These are phyloP conservation scores for Drosophila sturtevanti DNA, from an alignment of 1,140 invertebrate species.

Conservation along the genomic window DNA sequence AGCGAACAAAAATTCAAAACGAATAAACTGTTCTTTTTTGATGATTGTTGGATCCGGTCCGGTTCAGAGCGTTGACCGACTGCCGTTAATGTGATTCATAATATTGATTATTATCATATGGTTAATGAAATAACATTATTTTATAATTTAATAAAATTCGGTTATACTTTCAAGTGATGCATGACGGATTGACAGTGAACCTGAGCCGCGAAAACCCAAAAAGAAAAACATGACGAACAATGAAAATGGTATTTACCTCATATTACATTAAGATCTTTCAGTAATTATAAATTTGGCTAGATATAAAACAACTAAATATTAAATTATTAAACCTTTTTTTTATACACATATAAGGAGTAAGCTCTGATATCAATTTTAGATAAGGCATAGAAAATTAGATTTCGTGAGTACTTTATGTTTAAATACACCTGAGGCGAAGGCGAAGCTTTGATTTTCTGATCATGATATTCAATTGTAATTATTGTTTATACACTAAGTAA, in stretches of 20 bases:
- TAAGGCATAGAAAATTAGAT: too few species aligned
- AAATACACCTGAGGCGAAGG: too few species aligned
- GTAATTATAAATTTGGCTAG: neutral
- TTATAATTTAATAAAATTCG: slow-evolving; percentile 1
- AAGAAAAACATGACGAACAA: slow-evolving; percentile 52
- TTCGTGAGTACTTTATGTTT: too few species aligned
- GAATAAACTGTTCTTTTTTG: neutral
- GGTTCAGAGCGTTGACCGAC: neutral
- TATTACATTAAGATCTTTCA: neutral
- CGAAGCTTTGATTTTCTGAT: too few species aligned
- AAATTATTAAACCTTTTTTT: neutral
- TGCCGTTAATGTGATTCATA: neutral
- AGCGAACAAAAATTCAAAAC: slow-evolving; percentile 6
- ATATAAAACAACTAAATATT: slow-evolving; percentile 1
- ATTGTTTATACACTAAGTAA: too few species aligned
- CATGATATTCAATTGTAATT: too few species aligned
- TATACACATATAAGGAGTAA: neutral
- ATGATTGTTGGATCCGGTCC: neutral
- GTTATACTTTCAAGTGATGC: slow-evolving; percentile 61
- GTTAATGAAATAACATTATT: neutral
- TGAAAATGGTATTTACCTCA: slow-evolving; percentile 56
- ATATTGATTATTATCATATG: neutral
- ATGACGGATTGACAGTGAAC: slow-evolving; percentile 57
- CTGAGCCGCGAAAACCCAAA: slow-evolving; percentile 19
- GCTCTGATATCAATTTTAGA: too few species aligned